Conservation (phyloP, 2,888 invertebrate genomes). For the Piscicola geometra region DNA sequence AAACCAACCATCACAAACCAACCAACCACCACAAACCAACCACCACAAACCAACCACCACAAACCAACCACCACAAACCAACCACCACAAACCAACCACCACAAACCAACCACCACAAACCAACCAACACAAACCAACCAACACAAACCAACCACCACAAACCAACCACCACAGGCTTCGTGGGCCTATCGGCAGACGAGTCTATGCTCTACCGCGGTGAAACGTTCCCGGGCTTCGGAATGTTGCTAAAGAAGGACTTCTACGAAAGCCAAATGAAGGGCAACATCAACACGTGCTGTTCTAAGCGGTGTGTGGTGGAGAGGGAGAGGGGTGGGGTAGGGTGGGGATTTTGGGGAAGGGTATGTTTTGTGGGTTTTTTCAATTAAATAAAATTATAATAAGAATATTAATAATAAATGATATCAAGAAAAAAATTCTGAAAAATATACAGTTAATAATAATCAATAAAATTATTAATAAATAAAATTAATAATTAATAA, state of each 20-base stretch:
- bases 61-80: conserved; percentile 45
- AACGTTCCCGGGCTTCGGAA: conserved; percentile 54
- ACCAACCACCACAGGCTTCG: conserved; percentile 47
- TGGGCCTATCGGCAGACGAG: conserved; percentile 47
- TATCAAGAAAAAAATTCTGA: not conserved
- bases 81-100: too few relatives aligned
- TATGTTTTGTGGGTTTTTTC: not conserved
- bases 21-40: too few relatives aligned
- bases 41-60: too few relatives aligned
- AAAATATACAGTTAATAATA: too few relatives aligned
- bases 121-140: too few relatives aligned
- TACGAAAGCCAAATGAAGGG: conserved; percentile 46
- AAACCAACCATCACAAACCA: too few relatives aligned
- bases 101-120: too few relatives aligned
- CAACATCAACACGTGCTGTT: conserved; percentile 49
- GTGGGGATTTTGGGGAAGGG: not conserved
- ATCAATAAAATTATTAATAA: too few relatives aligned
- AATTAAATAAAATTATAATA: not conserved
- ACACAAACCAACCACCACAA: too few relatives aligned
- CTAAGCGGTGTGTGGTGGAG: conserved; percentile 33
- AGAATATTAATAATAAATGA: not conserved
- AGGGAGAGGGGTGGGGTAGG: not conserved
- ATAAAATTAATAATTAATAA: too few relatives aligned
- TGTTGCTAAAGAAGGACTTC: conserved; percentile 50
- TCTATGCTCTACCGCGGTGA: conserved; percentile 50